These are phyloP conservation scores for Sepiola atlantica DNA, from an alignment of 2,888 invertebrate species.

Conservation along the genomic window DNA sequence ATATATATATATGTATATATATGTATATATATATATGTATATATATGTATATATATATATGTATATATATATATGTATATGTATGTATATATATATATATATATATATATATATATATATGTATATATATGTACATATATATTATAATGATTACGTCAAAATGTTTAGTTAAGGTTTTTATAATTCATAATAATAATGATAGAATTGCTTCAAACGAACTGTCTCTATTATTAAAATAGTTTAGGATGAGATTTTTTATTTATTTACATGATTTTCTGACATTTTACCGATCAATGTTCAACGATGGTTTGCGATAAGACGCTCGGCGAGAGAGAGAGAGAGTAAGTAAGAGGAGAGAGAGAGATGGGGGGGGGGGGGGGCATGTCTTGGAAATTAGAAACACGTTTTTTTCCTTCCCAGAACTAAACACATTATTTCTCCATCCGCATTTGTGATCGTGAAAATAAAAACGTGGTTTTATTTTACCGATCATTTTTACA, in stretches of 20 bases:
- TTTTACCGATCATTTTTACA: too few relatives aligned
- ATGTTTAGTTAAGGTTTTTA: not conserved
- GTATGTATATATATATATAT: too few relatives aligned
- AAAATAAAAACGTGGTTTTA: not conserved
- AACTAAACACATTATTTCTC: not conserved
- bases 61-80: too few relatives aligned
- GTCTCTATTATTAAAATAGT: not conserved
- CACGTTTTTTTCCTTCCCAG: not conserved
- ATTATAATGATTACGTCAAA: not conserved
- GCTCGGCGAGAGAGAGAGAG: not conserved
- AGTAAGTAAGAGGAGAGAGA: not conserved
- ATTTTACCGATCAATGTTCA: not conserved
- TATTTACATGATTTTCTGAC: not conserved
- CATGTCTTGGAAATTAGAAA: not conserved
- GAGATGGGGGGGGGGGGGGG: not conserved
- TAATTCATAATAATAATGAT: not conserved
- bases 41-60: too few relatives aligned
- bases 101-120: too few relatives aligned
- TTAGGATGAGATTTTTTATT: not conserved
- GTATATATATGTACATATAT: too few relatives aligned
- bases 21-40: too few relatives aligned
- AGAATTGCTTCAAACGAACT: not conserved
- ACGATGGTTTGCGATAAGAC: too few relatives aligned
- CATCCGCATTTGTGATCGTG: not conserved
- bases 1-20: too few relatives aligned